A percentile compares a stretch with the other conserved stretches of the same genome.
Conservation (phyloP, 2,797 vertebrate genomes). For the Enteromius trimaculatus region DNA sequence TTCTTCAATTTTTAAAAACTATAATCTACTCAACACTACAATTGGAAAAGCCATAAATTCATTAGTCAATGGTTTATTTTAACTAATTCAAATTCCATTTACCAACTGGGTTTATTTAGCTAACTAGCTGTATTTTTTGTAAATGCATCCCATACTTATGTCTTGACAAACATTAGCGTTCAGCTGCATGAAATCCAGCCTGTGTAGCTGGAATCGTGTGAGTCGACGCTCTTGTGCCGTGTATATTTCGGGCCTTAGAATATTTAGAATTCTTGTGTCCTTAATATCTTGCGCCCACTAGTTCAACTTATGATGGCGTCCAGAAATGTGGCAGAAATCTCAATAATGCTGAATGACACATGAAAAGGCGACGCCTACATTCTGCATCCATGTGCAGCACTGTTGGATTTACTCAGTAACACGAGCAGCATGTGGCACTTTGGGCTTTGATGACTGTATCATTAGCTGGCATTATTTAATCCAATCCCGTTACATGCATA, state of each 20-base stretch:
- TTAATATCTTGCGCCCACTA: conserved; percentile 16
- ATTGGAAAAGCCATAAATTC: background rate
- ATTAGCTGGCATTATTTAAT: conserved; percentile 52
- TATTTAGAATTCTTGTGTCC: conserved; percentile 14
- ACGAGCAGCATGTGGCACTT: conserved; percentile 48
- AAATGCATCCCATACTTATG: background rate
- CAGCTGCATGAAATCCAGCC: background rate
- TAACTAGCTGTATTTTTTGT: background rate
- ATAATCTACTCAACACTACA: background rate
- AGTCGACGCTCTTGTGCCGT: background rate
- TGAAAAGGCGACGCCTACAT: conserved; percentile 41
- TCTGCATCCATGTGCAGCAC: conserved; percentile 26
- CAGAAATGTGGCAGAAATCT: conserved; percentile 43
- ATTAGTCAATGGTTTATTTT: background rate
- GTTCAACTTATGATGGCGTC: conserved; percentile 17
- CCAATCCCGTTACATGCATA: conserved; percentile 45
- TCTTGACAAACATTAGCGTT: conserved; percentile 3
- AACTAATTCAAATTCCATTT: background rate
- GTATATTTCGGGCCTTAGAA: conserved; percentile 3
- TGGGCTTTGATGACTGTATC: conserved; percentile 47
- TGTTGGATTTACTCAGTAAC: conserved; percentile 42
- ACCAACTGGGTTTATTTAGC: background rate
- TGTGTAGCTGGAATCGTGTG: background rate
- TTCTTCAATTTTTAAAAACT: background rate
- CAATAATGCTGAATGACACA: conserved; percentile 53